Conservation (phyloP, 2,113 vertebrate genomes). For the Myxocyprinus asiaticus region DNA sequence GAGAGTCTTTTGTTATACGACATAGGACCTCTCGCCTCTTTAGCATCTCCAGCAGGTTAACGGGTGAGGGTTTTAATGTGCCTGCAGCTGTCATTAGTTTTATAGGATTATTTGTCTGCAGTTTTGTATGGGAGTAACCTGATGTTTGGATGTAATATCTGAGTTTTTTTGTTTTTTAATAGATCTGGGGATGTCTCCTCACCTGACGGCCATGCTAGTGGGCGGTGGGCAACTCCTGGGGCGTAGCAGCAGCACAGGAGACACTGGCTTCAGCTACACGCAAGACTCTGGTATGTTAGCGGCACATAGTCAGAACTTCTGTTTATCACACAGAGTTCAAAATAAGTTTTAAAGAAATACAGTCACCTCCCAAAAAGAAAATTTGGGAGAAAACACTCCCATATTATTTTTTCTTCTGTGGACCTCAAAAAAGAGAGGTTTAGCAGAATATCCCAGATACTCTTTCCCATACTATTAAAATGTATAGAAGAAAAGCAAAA, state of each 20-base stretch:
- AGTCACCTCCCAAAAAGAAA: too few species aligned
- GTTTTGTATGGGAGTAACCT: not conserved
- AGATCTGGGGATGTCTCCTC: conserved; percentile 97
- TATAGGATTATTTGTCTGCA: not conserved
- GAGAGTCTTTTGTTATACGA: conserved; percentile 88
- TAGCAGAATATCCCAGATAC: too few species aligned
- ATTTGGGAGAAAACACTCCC: too few species aligned
- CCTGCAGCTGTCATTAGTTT: not conserved
- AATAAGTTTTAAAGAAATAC: too few species aligned
- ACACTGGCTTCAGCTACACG: conserved; percentile 96
- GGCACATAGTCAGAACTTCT: too few species aligned
- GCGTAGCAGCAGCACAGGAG: conserved; percentile 93
- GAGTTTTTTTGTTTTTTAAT: conserved; percentile 46
- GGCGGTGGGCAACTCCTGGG: conserved; percentile 85
- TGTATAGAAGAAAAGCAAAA: too few species aligned
- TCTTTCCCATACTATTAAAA: too few species aligned
- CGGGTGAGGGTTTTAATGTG: conserved; percentile 75
- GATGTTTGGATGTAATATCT: not conserved
- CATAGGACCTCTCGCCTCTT: conserved; percentile 89
- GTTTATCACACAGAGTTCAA: too few species aligned
- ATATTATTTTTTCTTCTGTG: too few species aligned
- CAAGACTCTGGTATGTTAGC: conserved; percentile 88
- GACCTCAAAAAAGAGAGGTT: too few species aligned
- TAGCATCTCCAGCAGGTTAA: conserved; percentile 97
- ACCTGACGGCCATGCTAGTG: conserved; percentile 92